These are phyloP conservation scores for Simalia tracyae DNA, from an alignment of 2,797 vertebrate species.

Conservation along the genomic window DNA sequence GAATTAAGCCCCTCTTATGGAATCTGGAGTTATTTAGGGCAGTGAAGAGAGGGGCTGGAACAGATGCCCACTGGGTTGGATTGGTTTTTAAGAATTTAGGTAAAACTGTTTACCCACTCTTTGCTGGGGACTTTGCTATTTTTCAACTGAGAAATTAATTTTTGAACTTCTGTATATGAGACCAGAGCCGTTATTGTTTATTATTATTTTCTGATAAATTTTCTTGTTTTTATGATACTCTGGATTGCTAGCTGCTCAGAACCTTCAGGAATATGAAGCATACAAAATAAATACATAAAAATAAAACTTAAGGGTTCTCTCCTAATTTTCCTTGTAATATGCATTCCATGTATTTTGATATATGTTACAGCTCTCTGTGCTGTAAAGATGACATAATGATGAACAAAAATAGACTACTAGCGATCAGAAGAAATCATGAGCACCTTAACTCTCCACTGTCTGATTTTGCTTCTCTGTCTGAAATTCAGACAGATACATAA, in stretches of 20 bases:
- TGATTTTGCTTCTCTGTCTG: not conserved
- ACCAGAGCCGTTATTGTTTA: not conserved
- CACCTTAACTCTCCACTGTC: not conserved
- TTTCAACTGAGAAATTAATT: not conserved
- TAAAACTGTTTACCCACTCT: not conserved
- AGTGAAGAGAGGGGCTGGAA: not conserved
- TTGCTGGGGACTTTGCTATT: not conserved
- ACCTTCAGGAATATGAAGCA: not conserved
- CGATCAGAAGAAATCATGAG: not conserved
- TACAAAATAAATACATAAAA: not conserved
- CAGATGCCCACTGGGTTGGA: not conserved
- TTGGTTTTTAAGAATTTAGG: not conserved
- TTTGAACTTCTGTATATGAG: not conserved
- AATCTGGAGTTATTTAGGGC: not conserved
- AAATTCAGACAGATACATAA: not conserved
- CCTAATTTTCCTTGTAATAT: not conserved
- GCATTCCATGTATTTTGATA: not conserved
- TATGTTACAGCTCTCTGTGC: not conserved
- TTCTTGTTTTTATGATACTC: not conserved
- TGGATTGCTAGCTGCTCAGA: not conserved
- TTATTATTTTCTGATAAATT: not conserved
- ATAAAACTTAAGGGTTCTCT: not conserved
- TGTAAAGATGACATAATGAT: not conserved
- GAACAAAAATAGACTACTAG: constrained; percentile 12
- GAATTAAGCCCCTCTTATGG: not conserved